Conservation (phyloP, 2,797 vertebrate species). For the Myotis daubentonii region DNA sequence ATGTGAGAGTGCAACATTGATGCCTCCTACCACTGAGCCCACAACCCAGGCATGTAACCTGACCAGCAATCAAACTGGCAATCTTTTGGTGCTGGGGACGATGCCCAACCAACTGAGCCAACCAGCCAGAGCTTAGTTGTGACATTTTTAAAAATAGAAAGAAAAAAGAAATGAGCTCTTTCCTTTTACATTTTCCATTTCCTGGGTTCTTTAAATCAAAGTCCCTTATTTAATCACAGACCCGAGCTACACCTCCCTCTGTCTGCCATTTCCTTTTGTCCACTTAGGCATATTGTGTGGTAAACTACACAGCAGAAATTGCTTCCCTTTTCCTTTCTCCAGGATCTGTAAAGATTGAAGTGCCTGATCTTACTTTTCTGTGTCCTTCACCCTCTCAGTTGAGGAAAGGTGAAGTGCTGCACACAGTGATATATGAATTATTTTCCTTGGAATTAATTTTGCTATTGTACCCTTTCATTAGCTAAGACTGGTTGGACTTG, state of each 20-base stretch:
- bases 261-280: background rate
- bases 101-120: background rate
- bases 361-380: background rate
- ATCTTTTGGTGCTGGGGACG: background rate
- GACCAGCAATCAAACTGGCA: background rate
- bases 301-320: background rate
- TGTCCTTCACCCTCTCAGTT: background rate
- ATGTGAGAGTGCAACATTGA: background rate
- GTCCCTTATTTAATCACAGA: background rate
- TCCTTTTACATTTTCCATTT: constrained; percentile 21
- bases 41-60: background rate
- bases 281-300: background rate
- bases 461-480: background rate
- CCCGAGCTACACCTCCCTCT: background rate
- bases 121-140: background rate
- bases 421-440: background rate
- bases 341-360: background rate
- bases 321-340: background rate
- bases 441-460: constrained; percentile 30
- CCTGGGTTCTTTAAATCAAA: background rate
- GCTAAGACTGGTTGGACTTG: background rate
- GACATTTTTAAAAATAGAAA: background rate
- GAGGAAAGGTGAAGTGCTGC: background rate
- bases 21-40: background rate
- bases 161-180: background rate